phyloP scores from a whole-genome alignment of 1,140 invertebrate genomes.

The Sinella curviseta region DNA sequence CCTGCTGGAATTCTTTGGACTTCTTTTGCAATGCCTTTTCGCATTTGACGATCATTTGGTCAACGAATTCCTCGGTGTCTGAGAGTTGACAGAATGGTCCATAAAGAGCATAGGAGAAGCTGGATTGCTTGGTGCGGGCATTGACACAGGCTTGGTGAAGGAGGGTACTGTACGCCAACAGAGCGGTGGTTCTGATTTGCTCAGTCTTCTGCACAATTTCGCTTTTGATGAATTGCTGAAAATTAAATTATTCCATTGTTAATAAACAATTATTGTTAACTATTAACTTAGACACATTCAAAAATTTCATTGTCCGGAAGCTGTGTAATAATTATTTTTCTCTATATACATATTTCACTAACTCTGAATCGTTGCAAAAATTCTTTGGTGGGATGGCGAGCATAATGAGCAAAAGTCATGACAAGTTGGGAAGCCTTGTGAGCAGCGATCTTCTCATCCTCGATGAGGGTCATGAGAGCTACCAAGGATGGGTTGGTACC shows the following conservation, averaged over 20 bases:
- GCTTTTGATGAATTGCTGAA: conserved; percentile 43
- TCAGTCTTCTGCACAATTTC: conserved; percentile 28
- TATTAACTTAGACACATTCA: neutral
- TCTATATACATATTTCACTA: too few relatives aligned
- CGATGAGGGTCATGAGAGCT: conserved; percentile 43
- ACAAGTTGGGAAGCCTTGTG: conserved; percentile 44
- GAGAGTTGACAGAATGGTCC: conserved; percentile 47
- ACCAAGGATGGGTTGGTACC: conserved; percentile 49
- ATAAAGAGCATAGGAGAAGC: conserved; percentile 48
- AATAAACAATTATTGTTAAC: neutral
- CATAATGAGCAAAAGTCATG: conserved; percentile 42
- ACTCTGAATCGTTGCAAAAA: conserved; percentile 41
- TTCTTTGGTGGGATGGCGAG: conserved; percentile 47
- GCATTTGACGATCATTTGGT: conserved; percentile 28
- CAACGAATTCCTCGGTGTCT: neutral
- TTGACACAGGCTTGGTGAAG: conserved; percentile 49
- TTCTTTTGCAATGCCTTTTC: conserved; percentile 1
- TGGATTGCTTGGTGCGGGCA: conserved; percentile 38
- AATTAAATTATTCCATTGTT: too few relatives aligned
- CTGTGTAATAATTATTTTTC: too few relatives aligned
- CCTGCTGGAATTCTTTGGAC: neutral
- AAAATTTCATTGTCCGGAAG: too few relatives aligned
- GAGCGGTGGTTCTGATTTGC: conserved; percentile 45
- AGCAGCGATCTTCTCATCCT: conserved; percentile 39
- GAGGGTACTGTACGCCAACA: conserved; percentile 43